These are phyloP conservation scores for Eucidaris tribuloides DNA, from an alignment of 35 echinoderm and acorn worm species.

Conservation along the genomic window DNA sequence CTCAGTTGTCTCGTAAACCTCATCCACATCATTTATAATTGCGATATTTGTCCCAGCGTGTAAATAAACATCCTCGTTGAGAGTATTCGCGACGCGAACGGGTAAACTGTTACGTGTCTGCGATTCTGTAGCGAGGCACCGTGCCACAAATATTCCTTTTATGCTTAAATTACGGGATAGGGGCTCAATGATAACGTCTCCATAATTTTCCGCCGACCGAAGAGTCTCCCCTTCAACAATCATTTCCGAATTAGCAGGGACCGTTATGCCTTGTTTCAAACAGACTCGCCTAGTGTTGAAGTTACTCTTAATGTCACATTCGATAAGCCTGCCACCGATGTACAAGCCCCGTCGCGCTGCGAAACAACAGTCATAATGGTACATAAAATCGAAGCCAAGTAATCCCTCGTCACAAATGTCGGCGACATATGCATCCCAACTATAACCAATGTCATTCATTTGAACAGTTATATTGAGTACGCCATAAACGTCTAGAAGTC, in stretches of 20 bases:
- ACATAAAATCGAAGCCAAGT: slow-evolving; percentile 55
- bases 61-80: background rate
- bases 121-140: background rate
- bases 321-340: slow-evolving; percentile 3
- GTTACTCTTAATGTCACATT: slow-evolving; percentile 27
- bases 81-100: slow-evolving; percentile 34
- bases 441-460: background rate
- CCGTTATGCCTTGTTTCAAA: background rate
- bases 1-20: background rate
- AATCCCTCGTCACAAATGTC: slow-evolving; percentile 27
- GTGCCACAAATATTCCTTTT: slow-evolving; percentile 23
- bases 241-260: slow-evolving; percentile 49
- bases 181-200: slow-evolving; percentile 35
- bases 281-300: background rate
- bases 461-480: background rate
- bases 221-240: slow-evolving; percentile 28
- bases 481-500: slow-evolving; percentile 9
- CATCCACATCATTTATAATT: slow-evolving; percentile 19
- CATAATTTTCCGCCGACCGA: background rate
- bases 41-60: background rate
- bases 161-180: background rate
- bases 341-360: slow-evolving; percentile 22
- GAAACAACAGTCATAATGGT: slow-evolving; percentile 31
- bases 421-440: slow-evolving; percentile 57
- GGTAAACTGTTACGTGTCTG: slow-evolving; percentile 30